phyloP scores from a whole-genome alignment of 2,888 invertebrate genomes.

The Mallateleia sp. region DNA sequence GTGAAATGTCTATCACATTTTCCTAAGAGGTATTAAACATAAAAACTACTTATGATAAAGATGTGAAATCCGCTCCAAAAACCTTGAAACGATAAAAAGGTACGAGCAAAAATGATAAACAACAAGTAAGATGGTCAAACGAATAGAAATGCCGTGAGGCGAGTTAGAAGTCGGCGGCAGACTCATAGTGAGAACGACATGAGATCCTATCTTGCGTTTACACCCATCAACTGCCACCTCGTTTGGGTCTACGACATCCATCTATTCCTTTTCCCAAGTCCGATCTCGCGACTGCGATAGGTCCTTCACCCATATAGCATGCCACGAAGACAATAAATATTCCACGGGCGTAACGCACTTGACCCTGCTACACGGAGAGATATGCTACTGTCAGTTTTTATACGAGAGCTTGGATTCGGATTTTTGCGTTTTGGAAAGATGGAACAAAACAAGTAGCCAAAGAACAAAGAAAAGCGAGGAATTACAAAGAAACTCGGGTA shows the following conservation, averaged over 20 bases:
- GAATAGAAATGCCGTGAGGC: conserved; percentile 66
- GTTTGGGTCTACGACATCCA: conserved; percentile 82
- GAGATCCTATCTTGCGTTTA: conserved; percentile 88
- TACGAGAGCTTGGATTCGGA: neutral
- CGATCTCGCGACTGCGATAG: conserved; percentile 58
- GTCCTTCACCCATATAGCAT: conserved; percentile 66
- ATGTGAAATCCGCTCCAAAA: too few species aligned
- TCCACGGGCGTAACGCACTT: conserved; percentile 48
- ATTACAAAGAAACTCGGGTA: too few species aligned
- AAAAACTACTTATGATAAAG: too few species aligned
- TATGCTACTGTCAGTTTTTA: conserved; percentile 33
- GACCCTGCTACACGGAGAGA: conserved; percentile 25
- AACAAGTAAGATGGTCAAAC: conserved; percentile 79
- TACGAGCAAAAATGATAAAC: too few species aligned
- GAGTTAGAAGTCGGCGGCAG: conserved; percentile 70
- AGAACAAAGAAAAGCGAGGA: too few species aligned
- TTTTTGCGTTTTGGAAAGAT: too few species aligned
- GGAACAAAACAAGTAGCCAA: too few species aligned
- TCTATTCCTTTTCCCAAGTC: conserved; percentile 74
- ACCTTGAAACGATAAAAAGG: too few species aligned
- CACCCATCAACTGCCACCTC: conserved; percentile 88
- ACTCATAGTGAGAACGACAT: conserved; percentile 79
- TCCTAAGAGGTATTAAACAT: too few species aligned
- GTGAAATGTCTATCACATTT: too few species aligned
- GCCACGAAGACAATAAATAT: conserved; percentile 60